Evolutionary conservation across 2,797 vertebrate genomes (phyloP), one percentile per base, ranked within the genome.

Genomic region (Protonibea diacanthus): DNA sequence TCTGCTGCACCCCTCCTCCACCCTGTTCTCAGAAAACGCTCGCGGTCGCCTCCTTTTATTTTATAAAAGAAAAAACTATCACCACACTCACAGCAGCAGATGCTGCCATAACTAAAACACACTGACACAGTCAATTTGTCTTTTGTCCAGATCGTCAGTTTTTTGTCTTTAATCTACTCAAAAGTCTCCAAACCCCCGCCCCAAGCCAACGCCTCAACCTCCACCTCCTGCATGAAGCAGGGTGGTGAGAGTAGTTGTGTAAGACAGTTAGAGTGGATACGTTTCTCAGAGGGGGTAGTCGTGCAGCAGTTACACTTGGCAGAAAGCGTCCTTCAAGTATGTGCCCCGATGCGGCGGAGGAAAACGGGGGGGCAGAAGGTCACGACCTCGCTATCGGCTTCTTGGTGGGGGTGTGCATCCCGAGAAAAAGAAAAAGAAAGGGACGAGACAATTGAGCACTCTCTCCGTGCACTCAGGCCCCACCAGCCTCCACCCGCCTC

Each of bases 381-480:
- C 89, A 23, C 4, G 33, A 90, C 89, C 91, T 85, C 4, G 38
- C 29, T 75, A 84, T 93, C 78, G 49, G 81, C 91, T 90, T 82
- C 70, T 87, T 78, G 51, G 84, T 85, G 81, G 89, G 89, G 89
- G 87, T 73, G 72, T 70, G 56, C 80, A 59, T 78, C 78, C 71
- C 33, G 3, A 63, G 33, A 9, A 38, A 9, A 33, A 33, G 7
- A 81, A 82, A 89, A 92, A 93, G 88, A 89, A 93, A 88, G 86
- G 84, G 64, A 82, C 61, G 27, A 91, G 88, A 94, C 92, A 94
- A 93, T 92, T 85, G 73, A 88, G 72, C 89, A 86, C 85, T 88
- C 82, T 91, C 90, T 86, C 88, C 55, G 72, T 58, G 56, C 47
- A 0, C 78, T 72, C 17, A 9, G 29, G 58, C 17, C 61, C 69